Percentiles rank a stretch among this genome's conserved stretches.
Conservation (phyloP, 2,797 vertebrate genomes). For the Botia almorhae region DNA sequence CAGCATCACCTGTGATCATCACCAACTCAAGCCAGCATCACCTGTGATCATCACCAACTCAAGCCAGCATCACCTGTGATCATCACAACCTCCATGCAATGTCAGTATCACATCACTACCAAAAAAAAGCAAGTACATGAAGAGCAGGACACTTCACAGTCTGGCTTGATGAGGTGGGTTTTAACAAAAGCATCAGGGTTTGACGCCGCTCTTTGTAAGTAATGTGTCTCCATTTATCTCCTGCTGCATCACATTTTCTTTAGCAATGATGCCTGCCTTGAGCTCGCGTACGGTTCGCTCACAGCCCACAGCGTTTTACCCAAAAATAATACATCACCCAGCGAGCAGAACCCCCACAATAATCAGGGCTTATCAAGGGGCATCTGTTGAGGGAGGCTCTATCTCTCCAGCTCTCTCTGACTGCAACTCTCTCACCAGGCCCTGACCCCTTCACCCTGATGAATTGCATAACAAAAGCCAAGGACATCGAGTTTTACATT, state of each 20-base stretch:
- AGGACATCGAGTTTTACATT: constrained; percentile 39
- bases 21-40: neutral
- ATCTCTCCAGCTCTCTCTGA: constrained; percentile 57
- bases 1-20: neutral
- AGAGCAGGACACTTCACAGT: constrained; percentile 39
- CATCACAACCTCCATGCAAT: too few relatives aligned
- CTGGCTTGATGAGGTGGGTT: constrained; percentile 82
- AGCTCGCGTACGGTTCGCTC: constrained; percentile 75
- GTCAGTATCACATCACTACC: too few relatives aligned
- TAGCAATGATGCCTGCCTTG: constrained; percentile 79
- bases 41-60: neutral
- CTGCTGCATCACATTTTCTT: constrained; percentile 87
- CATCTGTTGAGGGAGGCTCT: constrained; percentile 66
- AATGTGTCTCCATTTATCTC: constrained; percentile 84
- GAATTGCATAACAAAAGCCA: constrained; percentile 51
- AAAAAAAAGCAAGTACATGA: neutral
- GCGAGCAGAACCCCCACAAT: constrained; percentile 78
- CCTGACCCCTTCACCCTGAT: constrained; percentile 67
- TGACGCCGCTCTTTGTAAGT: constrained; percentile 79
- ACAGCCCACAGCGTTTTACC: constrained; percentile 12
- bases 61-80: too few relatives aligned
- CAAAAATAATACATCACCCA: constrained; percentile 87
- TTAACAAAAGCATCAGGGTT: constrained; percentile 77
- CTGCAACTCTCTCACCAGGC: constrained; percentile 76
- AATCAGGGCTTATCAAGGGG: constrained; percentile 87